phyloP scores from a whole-genome alignment of 92 coral and sea anemone genomes.

The Diadumene lineata region DNA sequence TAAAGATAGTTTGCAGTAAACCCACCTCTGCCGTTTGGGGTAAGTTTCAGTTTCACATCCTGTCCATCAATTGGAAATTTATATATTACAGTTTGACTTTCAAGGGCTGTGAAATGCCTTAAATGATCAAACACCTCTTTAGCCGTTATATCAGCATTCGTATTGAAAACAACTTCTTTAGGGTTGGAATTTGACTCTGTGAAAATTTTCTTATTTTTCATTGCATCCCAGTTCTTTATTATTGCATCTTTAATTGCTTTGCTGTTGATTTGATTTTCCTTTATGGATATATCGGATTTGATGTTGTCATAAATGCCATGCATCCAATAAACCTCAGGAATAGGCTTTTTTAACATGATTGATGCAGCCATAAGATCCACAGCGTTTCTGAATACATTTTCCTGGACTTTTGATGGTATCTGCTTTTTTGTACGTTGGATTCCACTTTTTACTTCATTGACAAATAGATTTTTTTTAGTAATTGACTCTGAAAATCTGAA shows the following conservation, averaged over 20 bases:
- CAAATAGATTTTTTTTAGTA: neutral
- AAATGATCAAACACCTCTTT: slow-evolving; percentile 32
- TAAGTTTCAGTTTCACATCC: slow-evolving; percentile 19
- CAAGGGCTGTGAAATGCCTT: slow-evolving; percentile 39
- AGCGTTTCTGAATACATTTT: slow-evolving; percentile 26
- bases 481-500: neutral
- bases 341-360: slow-evolving; percentile 6
- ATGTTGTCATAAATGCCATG: neutral
- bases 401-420: neutral
- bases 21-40: slow-evolving; percentile 22
- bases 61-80: slow-evolving; percentile 29
- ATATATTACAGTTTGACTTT: slow-evolving; percentile 20
- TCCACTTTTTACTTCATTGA: neutral
- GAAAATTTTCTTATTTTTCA: neutral
- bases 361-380: slow-evolving; percentile 26
- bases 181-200: neutral
- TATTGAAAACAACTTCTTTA: neutral
- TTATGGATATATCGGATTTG: neutral
- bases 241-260: neutral
- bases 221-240: neutral
- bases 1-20: slow-evolving; percentile 5
- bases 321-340: neutral
- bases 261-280: neutral
- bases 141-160: neutral
- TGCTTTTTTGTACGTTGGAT: no score